Base-by-base conservation (phyloP, 2,888 invertebrate species). In the Tipula helvola region DNA sequence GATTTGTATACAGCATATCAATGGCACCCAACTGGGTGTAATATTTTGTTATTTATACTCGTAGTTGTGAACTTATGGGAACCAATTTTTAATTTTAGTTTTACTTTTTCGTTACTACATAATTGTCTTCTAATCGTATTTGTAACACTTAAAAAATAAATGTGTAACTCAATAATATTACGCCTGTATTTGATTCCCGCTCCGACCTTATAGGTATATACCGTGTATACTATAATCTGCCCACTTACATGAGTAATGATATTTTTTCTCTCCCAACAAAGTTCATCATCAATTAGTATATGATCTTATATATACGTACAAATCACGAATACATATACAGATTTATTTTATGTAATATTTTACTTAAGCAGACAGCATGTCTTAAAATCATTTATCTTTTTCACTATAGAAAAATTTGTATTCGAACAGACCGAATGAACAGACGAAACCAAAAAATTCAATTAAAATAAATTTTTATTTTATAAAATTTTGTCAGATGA, bases 1-100 rank as follows among this genome's bases (percentile, higher is more conserved):
- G 71, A 71, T 71, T 71, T 71, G 28, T 71, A 71, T 71, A 28
- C 28, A 71, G 71, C 71, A 71, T 71, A 71, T 71, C 71, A 71
- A 71, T 71, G 71, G 71, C 71, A 71, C 71, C 71, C 71, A 71
- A 71, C 71, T 71, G 71, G 71, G 71, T 71, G 71, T 71, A 71
- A 71, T 71, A 71, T 71, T 71, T 71, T 71, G 28, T 7, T 57
- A 8, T 71, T 18, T 28, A 28, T 28, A 28, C 28, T 2, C 28
- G 2, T 57, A 57, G 71, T 28, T 28, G 71, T 71, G 71, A 71
- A 71, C 71, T 71, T 71, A 71, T 71, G 71, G 71, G 71, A 71
- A 71, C 71, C 71, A 71, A 71, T 28, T 71, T 71, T 18, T 18
- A n/a, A 12, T 57, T 57, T 16, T 28, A 10, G 28, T 28, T 18